Percentiles rank a stretch among this genome's conserved stretches.
Evolutionary conservation across 2,113 vertebrate species (phyloP).

Genomic region (Poeciliopsis prolifica): DNA sequence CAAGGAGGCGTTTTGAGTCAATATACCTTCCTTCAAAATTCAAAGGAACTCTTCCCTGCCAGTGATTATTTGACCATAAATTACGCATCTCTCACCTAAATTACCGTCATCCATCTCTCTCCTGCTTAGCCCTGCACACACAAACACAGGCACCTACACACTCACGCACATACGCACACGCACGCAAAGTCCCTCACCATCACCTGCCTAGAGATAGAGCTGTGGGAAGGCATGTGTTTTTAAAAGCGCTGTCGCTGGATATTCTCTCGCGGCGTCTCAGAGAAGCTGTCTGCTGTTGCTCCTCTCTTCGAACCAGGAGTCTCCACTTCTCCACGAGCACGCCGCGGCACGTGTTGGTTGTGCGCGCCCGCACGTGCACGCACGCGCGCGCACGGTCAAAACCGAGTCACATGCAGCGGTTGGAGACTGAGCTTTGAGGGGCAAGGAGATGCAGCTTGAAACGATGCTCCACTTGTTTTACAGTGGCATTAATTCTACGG

Average conservation of each 20-base stretch:
- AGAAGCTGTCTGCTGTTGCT: background rate
- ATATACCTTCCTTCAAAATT: conserved; percentile 52
- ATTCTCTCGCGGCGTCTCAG: conserved; percentile 17
- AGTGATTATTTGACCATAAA: conserved; percentile 73
- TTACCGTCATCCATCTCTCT: conserved; percentile 73
- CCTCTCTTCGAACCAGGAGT: background rate
- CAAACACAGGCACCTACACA: background rate
- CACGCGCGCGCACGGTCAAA: conserved; percentile 40
- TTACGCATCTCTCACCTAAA: conserved; percentile 70
- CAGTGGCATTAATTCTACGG: conserved; percentile 16
- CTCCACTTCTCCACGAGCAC: conserved; percentile 29
- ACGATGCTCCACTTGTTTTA: conserved; percentile 44
- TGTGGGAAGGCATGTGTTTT: conserved; percentile 26
- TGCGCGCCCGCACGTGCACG: conserved; percentile 63
- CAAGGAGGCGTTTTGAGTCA: conserved; percentile 23
- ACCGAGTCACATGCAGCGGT: conserved; percentile 63
- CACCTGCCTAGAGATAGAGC: conserved; percentile 53
- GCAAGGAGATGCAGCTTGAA: conserved; percentile 30
- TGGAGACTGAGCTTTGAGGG: conserved; percentile 39
- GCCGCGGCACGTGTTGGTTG: conserved; percentile 64
- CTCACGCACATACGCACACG: background rate
- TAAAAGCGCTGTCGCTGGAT: conserved; percentile 13
- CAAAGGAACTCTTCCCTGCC: conserved; percentile 50
- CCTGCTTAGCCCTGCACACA: conserved; percentile 28
- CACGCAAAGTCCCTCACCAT: conserved; percentile 36